Conservation (phyloP, 2,797 vertebrate genomes). For the Hypotaenidia philippensis region DNA sequence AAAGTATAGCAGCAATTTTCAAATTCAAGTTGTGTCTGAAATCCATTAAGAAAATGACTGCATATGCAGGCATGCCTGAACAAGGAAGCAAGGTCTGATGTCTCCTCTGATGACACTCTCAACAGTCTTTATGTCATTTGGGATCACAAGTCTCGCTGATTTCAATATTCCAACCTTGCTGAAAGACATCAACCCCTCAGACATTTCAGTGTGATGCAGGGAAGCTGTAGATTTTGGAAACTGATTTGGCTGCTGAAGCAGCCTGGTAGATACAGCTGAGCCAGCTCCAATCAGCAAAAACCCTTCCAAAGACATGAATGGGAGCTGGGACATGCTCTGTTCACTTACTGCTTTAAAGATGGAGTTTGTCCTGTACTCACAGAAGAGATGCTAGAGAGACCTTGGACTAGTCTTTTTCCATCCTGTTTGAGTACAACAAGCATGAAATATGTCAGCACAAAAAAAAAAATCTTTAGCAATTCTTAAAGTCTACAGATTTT, state of each 20-base stretch:
- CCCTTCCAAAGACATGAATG: not conserved
- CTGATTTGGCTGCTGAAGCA: not conserved
- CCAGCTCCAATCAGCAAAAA: not conserved
- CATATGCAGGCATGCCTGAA: not conserved
- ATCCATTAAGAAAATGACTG: not conserved
- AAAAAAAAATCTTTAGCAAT: not conserved
- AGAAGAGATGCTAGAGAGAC: not conserved
- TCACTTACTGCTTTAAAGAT: not conserved
- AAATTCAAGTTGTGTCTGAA: not conserved
- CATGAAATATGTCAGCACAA: not conserved
- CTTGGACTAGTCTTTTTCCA: not conserved
- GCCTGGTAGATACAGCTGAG: not conserved
- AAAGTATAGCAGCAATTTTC: not conserved
- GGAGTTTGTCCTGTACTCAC: not conserved
- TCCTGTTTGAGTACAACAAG: not conserved
- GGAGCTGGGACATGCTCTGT: not conserved
- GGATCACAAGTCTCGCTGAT: not conserved
- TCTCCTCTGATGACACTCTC: not conserved
- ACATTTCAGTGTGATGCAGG: accelerated
- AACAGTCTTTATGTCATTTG: not conserved
- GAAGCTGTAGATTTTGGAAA: not conserved
- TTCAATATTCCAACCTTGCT: not conserved
- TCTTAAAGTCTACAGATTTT: not conserved
- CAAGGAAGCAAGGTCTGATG: not conserved
- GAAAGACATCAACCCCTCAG: not conserved